Evolutionary conservation across 2,113 vertebrate genomes (phyloP), one percentile per base, ranked within the genome.

Genomic region (Melanerpes aurifrons): DNA sequence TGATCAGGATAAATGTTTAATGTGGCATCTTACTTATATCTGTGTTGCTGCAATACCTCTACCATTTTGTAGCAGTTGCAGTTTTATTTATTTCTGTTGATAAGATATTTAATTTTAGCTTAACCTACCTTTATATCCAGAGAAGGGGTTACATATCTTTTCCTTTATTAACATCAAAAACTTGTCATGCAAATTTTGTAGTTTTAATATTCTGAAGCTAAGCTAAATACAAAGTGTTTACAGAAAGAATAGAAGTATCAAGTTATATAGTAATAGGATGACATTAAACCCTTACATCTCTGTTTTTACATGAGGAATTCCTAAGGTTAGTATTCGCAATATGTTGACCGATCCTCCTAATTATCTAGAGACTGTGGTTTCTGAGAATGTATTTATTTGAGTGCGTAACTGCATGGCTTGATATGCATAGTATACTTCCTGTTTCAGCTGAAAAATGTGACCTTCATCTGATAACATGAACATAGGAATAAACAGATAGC

Each of bases 1-100:
- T 74, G 91, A 79, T 87, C 26, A 77, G 19, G 29, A 63, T 76
- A 66, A 61, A 72, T 72, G 89, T 96, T 72, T 90, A 86, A 54
- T 3, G 6, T 31, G 20, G 2, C 35, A 37, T 93, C 31, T 95
- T 67, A 79, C 82, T 93, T 62, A 71, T 83, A 71, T 87, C 74
- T 88, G 4, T 86, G 32, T 4, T 75, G 35, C 77, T 94, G 79
- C 19, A 77, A 35, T 11, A 89, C 31, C 12, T 74, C 68, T 43
- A 48, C 13, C 45, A 35, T 88, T 89, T 90, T 92, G 53, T 31
- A 80, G 24, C 48, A 70, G 43, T 92, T 83, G 43, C 32, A 82
- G 35, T 35, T 93, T 50, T 91, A 20, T 67, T 53, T 77, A 26
- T 71, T 90, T 94, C 35, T 87, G 62, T 72, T 66, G 6, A 81